Conservation (phyloP, 2,888 invertebrate genomes). For the Morpho helenor region DNA sequence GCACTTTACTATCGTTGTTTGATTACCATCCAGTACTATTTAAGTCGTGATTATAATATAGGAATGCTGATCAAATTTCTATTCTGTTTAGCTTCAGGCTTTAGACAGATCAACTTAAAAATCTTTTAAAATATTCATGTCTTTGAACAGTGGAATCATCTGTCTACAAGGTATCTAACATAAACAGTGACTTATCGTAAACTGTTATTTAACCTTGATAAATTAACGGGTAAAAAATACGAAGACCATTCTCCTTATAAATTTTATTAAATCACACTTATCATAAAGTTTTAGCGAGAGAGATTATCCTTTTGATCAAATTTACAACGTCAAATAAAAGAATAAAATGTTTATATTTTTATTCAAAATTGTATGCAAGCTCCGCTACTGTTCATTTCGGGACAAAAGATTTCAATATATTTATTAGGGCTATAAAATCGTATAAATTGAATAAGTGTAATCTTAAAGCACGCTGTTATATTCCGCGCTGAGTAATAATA, state of each 20-base stretch:
- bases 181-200: background rate
- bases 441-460: conserved; percentile 4
- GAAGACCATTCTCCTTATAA: conserved; percentile 8
- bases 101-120: too few species aligned
- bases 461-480: background rate
- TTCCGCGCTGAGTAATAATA: conserved; percentile 7
- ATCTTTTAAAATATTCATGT: too few species aligned
- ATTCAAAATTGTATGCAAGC: conserved; percentile 2
- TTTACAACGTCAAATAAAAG: conserved; percentile 8
- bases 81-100: too few species aligned
- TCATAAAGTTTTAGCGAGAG: conserved; percentile 13
- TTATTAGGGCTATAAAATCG: conserved; percentile 16
- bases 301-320: conserved; percentile 13
- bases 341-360: conserved; percentile 11
- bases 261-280: conserved; percentile 17
- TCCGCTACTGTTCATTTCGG: conserved; percentile 6
- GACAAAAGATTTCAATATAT: conserved; percentile 15
- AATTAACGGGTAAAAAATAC: conserved; percentile 14
- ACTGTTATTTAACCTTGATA: conserved; percentile 18
- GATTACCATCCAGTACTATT: too few species aligned
- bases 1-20: too few species aligned
- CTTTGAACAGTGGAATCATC: too few species aligned
- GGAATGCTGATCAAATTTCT: too few species aligned
- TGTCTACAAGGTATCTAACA: too few species aligned
- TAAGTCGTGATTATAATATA: too few species aligned